phyloP scores from a whole-genome alignment of 1,140 invertebrate species.

The Heliothis subflexa region DNA sequence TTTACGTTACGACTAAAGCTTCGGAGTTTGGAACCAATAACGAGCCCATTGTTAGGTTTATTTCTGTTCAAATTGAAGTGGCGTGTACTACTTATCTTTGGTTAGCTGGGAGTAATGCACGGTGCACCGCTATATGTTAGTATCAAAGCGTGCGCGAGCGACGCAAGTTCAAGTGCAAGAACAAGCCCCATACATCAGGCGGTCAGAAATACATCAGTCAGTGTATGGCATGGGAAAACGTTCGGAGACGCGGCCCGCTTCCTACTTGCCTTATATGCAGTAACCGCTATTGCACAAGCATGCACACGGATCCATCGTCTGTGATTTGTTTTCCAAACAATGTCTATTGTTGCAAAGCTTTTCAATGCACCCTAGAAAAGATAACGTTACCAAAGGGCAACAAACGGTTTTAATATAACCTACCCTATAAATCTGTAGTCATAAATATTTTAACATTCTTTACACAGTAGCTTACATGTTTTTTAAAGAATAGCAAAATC shows the following conservation, averaged over 20 bases:
- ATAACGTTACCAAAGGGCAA: constrained; percentile 11
- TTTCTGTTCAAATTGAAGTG: constrained; percentile 44
- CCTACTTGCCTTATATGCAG: constrained; percentile 77
- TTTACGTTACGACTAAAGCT: constrained; percentile 46
- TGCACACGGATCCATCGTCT: constrained; percentile 4
- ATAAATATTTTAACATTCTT: constrained; percentile 19
- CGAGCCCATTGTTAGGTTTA: constrained; percentile 44
- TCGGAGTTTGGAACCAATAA: constrained; percentile 38
- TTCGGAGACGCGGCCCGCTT: constrained; percentile 63
- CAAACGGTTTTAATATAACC: constrained; percentile 2
- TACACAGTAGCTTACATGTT: not conserved
- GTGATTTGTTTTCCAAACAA: constrained; percentile 23
- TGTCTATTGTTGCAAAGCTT: constrained; percentile 31
- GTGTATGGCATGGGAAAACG: constrained; percentile 76
- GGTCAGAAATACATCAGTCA: constrained; percentile 71
- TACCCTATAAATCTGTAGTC: constrained; percentile 8
- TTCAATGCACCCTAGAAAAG: constrained; percentile 2
- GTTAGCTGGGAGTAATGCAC: constrained; percentile 27
- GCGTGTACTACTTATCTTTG: constrained; percentile 43
- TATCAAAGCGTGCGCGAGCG: constrained; percentile 48
- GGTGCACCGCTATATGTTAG: constrained; percentile 44
- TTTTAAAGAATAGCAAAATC: constrained; percentile 6
- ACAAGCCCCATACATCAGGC: constrained; percentile 65
- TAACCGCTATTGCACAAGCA: constrained; percentile 54
- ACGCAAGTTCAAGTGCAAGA: constrained; percentile 76